Percentiles rank a stretch among this genome's conserved stretches.
Conservation (phyloP, 2,888 invertebrate genomes). For the Myopa testacea region DNA sequence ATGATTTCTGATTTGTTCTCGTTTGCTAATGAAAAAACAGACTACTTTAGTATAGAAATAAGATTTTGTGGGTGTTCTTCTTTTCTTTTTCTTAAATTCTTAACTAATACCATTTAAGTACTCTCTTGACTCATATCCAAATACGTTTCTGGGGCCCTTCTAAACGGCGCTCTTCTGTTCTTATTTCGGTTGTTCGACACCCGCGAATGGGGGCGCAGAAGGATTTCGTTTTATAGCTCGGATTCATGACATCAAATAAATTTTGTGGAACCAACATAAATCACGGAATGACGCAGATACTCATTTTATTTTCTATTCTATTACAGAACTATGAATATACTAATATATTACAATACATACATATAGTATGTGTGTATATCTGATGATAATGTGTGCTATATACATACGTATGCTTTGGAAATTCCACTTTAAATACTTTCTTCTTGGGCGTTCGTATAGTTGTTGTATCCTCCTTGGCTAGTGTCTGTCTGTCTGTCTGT, state of each 20-base stretch:
- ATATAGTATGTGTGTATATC: too few relatives aligned
- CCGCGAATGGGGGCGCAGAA: background rate
- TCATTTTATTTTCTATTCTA: background rate
- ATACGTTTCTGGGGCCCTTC: background rate
- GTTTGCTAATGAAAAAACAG: too few relatives aligned
- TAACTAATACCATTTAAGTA: background rate
- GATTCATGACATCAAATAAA: slow-evolving; percentile 15
- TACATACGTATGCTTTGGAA: background rate
- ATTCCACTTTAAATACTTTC: background rate
- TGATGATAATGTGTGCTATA: background rate
- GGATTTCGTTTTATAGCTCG: slow-evolving; percentile 27
- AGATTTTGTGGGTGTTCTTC: too few relatives aligned
- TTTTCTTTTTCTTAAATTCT: too few relatives aligned
- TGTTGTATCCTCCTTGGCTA: background rate
- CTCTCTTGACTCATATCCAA: background rate
- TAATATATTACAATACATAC: too few relatives aligned
- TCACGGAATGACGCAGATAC: slow-evolving; percentile 9
- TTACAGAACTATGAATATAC: background rate
- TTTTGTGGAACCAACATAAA: slow-evolving; percentile 27
- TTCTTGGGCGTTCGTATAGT: background rate
- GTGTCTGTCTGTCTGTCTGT: slow-evolving; percentile 7
- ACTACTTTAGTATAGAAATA: too few relatives aligned
- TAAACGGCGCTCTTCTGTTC: slow-evolving; percentile 3
- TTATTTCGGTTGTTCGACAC: background rate
- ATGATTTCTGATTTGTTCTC: too few relatives aligned